Base-by-base conservation (phyloP, 2,888 invertebrate genomes). In the Diarsia mendica region DNA sequence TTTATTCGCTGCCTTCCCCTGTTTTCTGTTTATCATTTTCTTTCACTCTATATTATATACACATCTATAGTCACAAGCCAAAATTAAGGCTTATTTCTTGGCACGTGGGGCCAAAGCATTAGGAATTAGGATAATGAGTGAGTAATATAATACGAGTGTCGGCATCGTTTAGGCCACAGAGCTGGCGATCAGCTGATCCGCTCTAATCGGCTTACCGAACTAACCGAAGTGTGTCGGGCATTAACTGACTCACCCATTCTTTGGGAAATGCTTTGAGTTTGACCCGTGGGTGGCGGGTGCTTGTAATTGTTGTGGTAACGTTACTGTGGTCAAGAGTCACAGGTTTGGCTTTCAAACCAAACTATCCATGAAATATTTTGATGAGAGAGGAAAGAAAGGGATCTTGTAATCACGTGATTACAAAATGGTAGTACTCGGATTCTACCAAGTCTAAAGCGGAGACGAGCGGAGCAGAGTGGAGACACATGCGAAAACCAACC, bases 121-220 rank as follows among this genome's bases (percentile, higher is more conserved):
- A 65, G 48, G 64, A 48, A 70, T 83, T 82, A 61, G 61, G 67
- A 58, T 74, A 74, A 58, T 79, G 48, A 67, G n/a, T 49, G n/a
- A 69, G 82, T 82, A 80, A 82, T 63, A 60, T 69, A 70, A 80
- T 67, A 80, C 58, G 11, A 60, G 70, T 71, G 77, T 81, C 85
- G 77, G 85, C 68, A 53, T 71, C 85, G 77, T 66, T 83, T 73
- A 73, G 82, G 20, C 39, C 13, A 60, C 58, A n/a, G 33, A 75
- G 69, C 71, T 60, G n/a, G 51, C 83, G 83, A 85, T 84, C 84
- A 85, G 83, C 83, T 84, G 83, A 84, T 85, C 85, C 73, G 15
- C 18, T 66, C 9, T 83, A 84, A 85, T 71, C 83, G 73, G 83
- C 85, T 84, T 84, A 84, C 55, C 51, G 58, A 70, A 83, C 69